Percentiles rank a stretch among this genome's conserved stretches.
Conservation (phyloP, 2,888 invertebrate species). For the Agriopis leucophaearia region DNA sequence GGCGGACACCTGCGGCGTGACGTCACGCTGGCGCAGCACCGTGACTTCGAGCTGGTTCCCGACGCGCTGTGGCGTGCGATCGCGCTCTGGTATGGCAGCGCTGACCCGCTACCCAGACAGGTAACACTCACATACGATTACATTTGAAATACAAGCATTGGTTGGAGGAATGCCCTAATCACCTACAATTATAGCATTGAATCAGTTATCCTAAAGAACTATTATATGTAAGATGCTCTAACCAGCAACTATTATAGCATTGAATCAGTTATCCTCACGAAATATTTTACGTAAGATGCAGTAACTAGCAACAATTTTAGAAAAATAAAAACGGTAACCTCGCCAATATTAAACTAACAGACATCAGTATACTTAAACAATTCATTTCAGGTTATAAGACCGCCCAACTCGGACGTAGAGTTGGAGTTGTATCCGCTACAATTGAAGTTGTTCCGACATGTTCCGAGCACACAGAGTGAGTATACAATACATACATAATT, state of each 20-base stretch:
- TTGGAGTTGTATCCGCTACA: constrained; percentile 94
- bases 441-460: constrained; percentile 91
- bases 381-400: constrained; percentile 88
- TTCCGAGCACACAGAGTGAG: constrained; percentile 78
- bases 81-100: constrained; percentile 94
- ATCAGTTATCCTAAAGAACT: too few relatives aligned
- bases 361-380: background rate
- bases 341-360: background rate
- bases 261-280: too few relatives aligned
- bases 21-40: constrained; percentile 90
- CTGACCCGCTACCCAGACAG: constrained; percentile 92
- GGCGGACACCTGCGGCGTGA: constrained; percentile 93
- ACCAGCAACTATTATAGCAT: too few relatives aligned
- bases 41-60: constrained; percentile 95
- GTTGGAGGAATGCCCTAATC: too few relatives aligned
- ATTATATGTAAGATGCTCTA: too few relatives aligned
- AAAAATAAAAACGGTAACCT: too few relatives aligned
- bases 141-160: background rate
- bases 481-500: constrained; percentile 39
- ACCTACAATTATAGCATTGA: too few relatives aligned
- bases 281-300: too few relatives aligned
- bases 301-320: too few relatives aligned
- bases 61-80: constrained; percentile 95
- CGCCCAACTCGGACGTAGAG: constrained; percentile 90
- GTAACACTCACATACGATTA: constrained; percentile 55